These are phyloP conservation scores for Chrysochloris asiatica DNA, from an alignment of 2,113 vertebrate genomes.

Conservation along the genomic window DNA sequence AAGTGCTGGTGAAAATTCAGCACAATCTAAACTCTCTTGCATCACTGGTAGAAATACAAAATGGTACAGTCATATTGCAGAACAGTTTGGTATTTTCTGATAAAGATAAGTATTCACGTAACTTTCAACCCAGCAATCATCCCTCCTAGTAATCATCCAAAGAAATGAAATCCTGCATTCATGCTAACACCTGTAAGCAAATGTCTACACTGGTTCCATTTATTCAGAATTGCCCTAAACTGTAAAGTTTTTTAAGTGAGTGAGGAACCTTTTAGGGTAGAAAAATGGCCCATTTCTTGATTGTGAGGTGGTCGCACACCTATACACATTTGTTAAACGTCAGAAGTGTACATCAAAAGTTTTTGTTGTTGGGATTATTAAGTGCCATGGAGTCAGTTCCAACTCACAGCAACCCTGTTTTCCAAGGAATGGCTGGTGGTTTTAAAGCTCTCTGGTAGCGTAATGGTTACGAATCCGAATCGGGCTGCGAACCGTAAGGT, in stretches of 20 bases:
- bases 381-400: no score
- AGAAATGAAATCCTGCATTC: conserved; percentile 52
- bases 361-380: no score
- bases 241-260: not conserved
- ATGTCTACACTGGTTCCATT: conserved; percentile 5
- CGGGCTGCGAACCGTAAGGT: no score
- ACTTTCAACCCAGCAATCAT: not conserved
- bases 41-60: not conserved
- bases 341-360: not conserved
- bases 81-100: not conserved
- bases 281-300: not conserved
- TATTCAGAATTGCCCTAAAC: not conserved
- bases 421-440: no score
- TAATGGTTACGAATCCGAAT: no score
- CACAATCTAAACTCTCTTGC: not conserved
- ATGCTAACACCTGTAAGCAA: not conserved
- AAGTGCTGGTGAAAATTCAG: not conserved
- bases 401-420: no score
- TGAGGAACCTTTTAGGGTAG: not conserved
- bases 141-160: not conserved
- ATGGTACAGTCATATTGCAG: not conserved
- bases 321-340: not conserved
- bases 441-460: no score
- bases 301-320: not conserved
- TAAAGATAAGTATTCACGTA: not conserved